phyloP scores from a whole-genome alignment of 1,140 invertebrate genomes.

The Ladona fulva region DNA sequence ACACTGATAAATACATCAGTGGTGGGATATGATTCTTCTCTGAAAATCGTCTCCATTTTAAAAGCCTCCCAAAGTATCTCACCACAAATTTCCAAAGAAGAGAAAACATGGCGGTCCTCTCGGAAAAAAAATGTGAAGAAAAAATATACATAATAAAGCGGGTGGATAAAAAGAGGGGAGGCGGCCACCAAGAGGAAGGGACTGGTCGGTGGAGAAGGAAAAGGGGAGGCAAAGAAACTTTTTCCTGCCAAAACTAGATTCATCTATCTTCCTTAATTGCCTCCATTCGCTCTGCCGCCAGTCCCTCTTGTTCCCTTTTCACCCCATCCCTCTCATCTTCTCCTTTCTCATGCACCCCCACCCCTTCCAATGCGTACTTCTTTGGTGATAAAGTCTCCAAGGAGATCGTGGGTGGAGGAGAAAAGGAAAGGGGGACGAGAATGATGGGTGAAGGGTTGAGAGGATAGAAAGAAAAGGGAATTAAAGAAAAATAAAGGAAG shows the following conservation, averaged over 20 bases:
- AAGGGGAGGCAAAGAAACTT: neutral
- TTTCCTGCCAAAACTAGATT: conserved; percentile 9
- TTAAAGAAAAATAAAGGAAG: neutral
- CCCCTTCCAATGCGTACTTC: neutral
- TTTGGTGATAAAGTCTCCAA: neutral
- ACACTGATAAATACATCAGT: too few relatives aligned
- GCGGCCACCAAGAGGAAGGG: neutral
- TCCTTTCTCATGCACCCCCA: neutral
- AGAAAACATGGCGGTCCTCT: too few relatives aligned
- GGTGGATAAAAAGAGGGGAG: neutral
- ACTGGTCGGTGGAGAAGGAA: neutral
- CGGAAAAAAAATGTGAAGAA: too few relatives aligned
- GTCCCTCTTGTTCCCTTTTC: neutral
- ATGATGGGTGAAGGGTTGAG: neutral
- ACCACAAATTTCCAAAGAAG: too few relatives aligned
- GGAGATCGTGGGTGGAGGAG: neutral
- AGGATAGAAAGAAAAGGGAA: neutral
- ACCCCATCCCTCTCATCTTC: neutral
- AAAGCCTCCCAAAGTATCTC: too few relatives aligned
- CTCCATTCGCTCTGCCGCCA: neutral
- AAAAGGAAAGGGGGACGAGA: neutral
- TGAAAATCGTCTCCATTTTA: too few relatives aligned
- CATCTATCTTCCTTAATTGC: neutral
- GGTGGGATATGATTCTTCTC: too few relatives aligned
- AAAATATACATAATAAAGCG: neutral